A percentile compares a stretch with the other conserved stretches of the same genome.
phyloP scores from a whole-genome alignment of 2,797 vertebrate species.

The Taenioides sp. region DNA sequence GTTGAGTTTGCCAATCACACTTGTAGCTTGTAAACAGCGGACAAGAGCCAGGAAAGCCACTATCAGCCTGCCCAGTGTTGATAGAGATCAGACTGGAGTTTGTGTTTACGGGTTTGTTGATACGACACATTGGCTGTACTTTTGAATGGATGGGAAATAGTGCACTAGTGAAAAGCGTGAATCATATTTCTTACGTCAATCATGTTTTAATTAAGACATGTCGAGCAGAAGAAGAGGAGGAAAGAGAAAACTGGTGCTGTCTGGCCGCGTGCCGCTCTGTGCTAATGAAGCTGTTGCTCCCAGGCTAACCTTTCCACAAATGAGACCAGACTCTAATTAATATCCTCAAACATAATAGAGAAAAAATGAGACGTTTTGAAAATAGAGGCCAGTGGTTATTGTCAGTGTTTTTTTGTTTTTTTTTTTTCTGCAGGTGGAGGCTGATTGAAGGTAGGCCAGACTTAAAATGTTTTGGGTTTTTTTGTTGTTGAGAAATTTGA shows the following conservation, averaged over 20 bases:
- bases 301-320: conserved; percentile 49
- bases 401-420: conserved; percentile 5
- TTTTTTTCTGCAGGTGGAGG: conserved; percentile 3
- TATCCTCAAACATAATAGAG: conserved; percentile 41
- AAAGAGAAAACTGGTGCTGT: conserved; percentile 9
- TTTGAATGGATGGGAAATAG: conserved; percentile 34
- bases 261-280: conserved; percentile 29
- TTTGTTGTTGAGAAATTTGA: neutral
- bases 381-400: conserved; percentile 28
- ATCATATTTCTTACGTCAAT: conserved; percentile 32
- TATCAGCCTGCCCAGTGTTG: conserved; percentile 39
- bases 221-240: conserved; percentile 17
- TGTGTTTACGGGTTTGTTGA: conserved; percentile 38
- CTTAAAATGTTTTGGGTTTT: too few relatives aligned
- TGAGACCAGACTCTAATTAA: conserved; percentile 52
- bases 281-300: conserved; percentile 51
- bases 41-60: conserved; percentile 43
- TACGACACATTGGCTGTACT: conserved; percentile 36
- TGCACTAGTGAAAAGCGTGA: conserved; percentile 26
- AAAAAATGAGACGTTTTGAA: conserved; percentile 43
- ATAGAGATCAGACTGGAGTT: conserved; percentile 46
- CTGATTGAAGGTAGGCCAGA: conserved; percentile 11
- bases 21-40: conserved; percentile 54
- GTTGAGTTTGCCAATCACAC: conserved; percentile 41
- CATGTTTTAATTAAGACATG: conserved; percentile 44